These are phyloP conservation scores for Falco rusticolus DNA, from an alignment of 2,797 vertebrate species.

Conservation along the genomic window DNA sequence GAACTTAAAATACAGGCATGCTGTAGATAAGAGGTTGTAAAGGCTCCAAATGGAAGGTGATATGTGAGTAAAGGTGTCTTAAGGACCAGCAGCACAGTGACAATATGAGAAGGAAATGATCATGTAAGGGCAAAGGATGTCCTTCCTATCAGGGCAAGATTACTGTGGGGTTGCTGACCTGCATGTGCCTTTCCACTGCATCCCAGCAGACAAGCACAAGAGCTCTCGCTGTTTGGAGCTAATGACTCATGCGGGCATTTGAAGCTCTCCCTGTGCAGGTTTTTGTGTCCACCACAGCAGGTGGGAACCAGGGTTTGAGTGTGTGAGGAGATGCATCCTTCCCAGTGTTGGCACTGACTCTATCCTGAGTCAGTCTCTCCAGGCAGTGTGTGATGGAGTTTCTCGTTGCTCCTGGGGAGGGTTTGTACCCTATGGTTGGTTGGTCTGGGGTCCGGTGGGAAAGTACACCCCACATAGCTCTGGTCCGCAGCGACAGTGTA, in stretches of 20 bases:
- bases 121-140: not conserved
- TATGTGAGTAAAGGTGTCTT: not conserved
- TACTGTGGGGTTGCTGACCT: not conserved
- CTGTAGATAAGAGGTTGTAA: not conserved
- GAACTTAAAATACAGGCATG: conserved; percentile 22
- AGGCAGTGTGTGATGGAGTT: not conserved
- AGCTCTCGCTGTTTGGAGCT: not conserved
- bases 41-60: not conserved
- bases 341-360: not conserved
- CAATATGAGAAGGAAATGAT: not conserved
- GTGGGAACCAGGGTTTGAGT: not conserved
- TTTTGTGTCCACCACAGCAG: not conserved
- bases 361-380: not conserved
- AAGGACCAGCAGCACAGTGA: not conserved
- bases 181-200: not conserved
- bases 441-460: not conserved
- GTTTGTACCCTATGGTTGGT: not conserved
- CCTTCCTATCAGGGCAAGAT: not conserved
- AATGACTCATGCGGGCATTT: not conserved
- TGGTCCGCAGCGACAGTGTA: accelerated
- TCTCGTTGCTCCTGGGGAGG: not conserved
- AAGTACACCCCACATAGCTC: not conserved
- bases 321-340: not conserved
- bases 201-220: not conserved
- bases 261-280: not conserved